A percentile compares a stretch with the other conserved stretches of the same genome.
Evolutionary conservation across 2,888 invertebrate species (phyloP).

Genomic region (Griposia aprilina): DNA sequence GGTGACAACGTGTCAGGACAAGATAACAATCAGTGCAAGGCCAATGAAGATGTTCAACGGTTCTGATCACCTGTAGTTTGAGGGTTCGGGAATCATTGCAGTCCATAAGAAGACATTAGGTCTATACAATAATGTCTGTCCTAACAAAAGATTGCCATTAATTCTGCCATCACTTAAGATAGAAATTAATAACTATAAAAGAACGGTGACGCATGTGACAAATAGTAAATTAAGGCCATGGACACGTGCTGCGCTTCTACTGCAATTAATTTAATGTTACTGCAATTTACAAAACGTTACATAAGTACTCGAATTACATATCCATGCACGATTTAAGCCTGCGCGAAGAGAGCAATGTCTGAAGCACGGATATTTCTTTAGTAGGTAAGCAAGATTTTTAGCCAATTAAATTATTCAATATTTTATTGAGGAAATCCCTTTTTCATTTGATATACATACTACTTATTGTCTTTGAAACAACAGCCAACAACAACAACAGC

Average conservation of each 20-base stretch:
- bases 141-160: background rate
- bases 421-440: background rate
- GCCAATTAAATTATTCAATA: background rate
- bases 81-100: background rate
- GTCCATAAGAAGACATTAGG: background rate
- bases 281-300: slow-evolving; percentile 37
- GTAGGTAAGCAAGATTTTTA: background rate
- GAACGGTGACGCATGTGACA: slow-evolving; percentile 2
- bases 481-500: no score
- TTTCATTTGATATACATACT: background rate
- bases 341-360: background rate
- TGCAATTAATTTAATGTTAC: slow-evolving; percentile 40
- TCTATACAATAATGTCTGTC: background rate
- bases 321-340: slow-evolving; percentile 10
- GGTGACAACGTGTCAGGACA: no score
- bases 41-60: background rate
- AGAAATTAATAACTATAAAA: slow-evolving; percentile 8
- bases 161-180: slow-evolving; percentile 8
- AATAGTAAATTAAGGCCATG: slow-evolving; percentile 62
- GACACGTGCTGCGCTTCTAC: slow-evolving; percentile 31
- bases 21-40: background rate
- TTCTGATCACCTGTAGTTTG: background rate
- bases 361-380: no score
- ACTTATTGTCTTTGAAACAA: no score
- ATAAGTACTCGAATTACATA: slow-evolving; percentile 34